phyloP scores from a whole-genome alignment of 2,888 invertebrate genomes.

The Pammene fasciana region DNA sequence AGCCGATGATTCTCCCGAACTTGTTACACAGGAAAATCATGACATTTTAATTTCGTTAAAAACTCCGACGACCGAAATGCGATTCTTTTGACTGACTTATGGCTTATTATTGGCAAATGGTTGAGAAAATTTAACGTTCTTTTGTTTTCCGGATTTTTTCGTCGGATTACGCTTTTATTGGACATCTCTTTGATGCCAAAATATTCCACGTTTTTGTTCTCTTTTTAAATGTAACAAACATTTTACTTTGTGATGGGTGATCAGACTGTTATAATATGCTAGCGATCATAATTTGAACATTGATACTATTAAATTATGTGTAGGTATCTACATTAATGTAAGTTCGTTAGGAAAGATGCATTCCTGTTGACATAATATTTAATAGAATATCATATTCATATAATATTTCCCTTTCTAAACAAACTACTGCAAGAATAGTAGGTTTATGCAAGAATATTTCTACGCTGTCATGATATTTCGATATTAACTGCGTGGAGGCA shows the following conservation, averaged over 20 bases:
- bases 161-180: slow-evolving; percentile 34
- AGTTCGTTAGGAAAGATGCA: no score
- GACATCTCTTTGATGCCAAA: slow-evolving; percentile 27
- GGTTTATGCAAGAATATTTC: slow-evolving; percentile 5
- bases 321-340: no score
- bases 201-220: slow-evolving; percentile 11
- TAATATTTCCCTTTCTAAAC: neutral
- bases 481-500: slow-evolving; percentile 38
- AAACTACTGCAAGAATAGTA: neutral
- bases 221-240: neutral
- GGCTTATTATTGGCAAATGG: slow-evolving; percentile 49
- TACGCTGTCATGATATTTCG: slow-evolving; percentile 28
- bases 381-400: no score
- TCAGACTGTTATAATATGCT: no score
- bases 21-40: slow-evolving; percentile 60
- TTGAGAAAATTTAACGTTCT: slow-evolving; percentile 35
- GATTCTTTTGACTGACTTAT: slow-evolving; percentile 52
- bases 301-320: no score
- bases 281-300: no score
- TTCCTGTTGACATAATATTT: no score
- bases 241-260: neutral
- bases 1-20: slow-evolving; percentile 69
- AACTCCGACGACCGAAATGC: slow-evolving; percentile 55
- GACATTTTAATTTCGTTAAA: slow-evolving; percentile 73
- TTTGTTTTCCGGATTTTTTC: slow-evolving; percentile 34